Conservation (phyloP, 1,140 invertebrate species). For the Mylabris phalerata region DNA sequence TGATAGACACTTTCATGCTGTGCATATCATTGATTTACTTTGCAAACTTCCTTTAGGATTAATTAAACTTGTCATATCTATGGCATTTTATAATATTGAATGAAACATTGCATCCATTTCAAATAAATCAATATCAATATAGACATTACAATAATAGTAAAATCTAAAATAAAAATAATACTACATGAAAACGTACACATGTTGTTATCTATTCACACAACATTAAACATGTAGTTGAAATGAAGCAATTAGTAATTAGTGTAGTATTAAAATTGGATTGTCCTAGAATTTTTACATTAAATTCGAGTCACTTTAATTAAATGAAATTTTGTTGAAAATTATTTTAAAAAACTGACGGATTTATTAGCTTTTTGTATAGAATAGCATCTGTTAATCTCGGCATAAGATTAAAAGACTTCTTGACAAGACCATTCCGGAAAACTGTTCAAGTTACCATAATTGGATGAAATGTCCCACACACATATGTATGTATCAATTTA, state of each 20-base stretch:
- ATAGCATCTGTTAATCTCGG: slow-evolving; percentile 5
- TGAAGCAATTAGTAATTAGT: too few species aligned
- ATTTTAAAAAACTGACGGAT: too few species aligned
- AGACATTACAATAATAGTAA: background rate
- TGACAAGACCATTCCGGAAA: slow-evolving; percentile 5
- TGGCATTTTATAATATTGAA: background rate
- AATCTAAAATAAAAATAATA: too few species aligned
- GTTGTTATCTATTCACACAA: too few species aligned
- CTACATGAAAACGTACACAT: too few species aligned
- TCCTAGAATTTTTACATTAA: too few species aligned
- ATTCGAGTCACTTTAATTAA: too few species aligned
- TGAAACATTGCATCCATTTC: background rate
- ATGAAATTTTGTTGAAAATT: too few species aligned
- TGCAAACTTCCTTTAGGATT: slow-evolving; percentile 4
- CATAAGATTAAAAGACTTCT: background rate
- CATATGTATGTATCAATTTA: background rate
- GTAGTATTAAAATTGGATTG: too few species aligned
- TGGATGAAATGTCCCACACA: slow-evolving; percentile 11
- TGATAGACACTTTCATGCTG: background rate
- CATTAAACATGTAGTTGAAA: too few species aligned
- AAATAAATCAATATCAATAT: slow-evolving; percentile 8
- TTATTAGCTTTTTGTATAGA: slow-evolving; percentile 6
- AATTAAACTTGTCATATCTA: slow-evolving; percentile 6
- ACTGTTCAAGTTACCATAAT: slow-evolving; percentile 9
- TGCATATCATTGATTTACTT: slow-evolving; percentile 2